These are phyloP conservation scores for Oreochromis tanganicae DNA, from an alignment of 2,113 vertebrate genomes.

Conservation along the genomic window DNA sequence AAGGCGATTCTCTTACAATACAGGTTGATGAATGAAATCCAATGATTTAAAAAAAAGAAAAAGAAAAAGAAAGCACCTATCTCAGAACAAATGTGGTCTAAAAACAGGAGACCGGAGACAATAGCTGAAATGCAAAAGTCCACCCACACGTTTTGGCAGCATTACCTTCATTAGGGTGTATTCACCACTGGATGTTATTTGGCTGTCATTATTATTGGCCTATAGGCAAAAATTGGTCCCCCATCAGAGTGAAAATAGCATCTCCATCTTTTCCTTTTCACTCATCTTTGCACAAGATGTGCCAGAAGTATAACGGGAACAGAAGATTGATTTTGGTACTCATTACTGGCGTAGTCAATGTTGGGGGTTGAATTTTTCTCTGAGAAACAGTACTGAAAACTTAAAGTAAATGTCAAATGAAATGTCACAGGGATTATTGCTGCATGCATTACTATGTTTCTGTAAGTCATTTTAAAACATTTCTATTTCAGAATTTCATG, in stretches of 20 bases:
- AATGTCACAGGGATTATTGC: not conserved
- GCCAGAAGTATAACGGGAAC: not conserved
- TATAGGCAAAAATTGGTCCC: constrained; percentile 10
- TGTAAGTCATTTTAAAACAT: not conserved
- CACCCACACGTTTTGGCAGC: not conserved
- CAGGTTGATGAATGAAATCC: not conserved
- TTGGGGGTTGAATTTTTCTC: not conserved
- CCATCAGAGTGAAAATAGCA: constrained; percentile 17
- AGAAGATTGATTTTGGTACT: constrained; percentile 1
- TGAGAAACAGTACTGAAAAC: not conserved
- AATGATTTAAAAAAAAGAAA: not conserved
- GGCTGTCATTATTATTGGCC: not conserved
- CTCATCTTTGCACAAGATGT: not conserved
- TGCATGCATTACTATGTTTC: not conserved
- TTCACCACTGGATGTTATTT: constrained; percentile 7
- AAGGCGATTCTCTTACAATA: not conserved
- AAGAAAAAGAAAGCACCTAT: not conserved
- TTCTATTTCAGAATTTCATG: not conserved
- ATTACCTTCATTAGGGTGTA: constrained; percentile 8
- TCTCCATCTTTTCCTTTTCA: not conserved
- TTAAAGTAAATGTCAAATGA: constrained; percentile 1
- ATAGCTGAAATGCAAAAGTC: not conserved
- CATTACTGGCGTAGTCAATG: not conserved
- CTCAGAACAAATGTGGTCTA: not conserved
- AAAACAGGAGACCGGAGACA: not conserved